Evolutionary conservation across 1,140 invertebrate genomes (phyloP).

Genomic region (Tetragnatha versicolor): DNA sequence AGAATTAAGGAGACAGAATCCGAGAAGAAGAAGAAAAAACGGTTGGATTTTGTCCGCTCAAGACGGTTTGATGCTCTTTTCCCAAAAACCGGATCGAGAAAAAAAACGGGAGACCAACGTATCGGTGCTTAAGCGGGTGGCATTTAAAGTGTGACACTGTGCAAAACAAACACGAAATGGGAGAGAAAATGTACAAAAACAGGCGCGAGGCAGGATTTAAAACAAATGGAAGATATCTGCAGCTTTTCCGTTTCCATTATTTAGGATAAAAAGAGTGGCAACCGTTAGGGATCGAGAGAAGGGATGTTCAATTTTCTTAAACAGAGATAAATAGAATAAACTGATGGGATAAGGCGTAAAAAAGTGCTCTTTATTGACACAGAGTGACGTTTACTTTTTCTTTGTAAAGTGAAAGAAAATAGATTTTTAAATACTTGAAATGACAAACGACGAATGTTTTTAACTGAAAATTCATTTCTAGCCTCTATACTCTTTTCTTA

Average conservation of each 20-base stretch:
- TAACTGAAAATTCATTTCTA: too few relatives aligned
- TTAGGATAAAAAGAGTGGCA: slow-evolving; percentile 12
- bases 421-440: too few relatives aligned
- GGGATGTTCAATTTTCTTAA: slow-evolving; percentile 2
- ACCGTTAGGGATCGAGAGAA: neutral
- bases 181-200: neutral
- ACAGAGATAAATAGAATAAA: slow-evolving; percentile 5
- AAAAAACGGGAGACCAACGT: slow-evolving; percentile 1
- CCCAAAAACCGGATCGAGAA: too few relatives aligned
- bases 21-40: neutral
- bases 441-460: too few relatives aligned
- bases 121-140: slow-evolving; percentile 5
- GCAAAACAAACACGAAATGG: neutral
- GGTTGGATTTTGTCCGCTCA: neutral
- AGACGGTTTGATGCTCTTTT: too few relatives aligned
- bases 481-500: too few relatives aligned
- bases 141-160: slow-evolving; percentile 11
- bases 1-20: neutral
- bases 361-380: slow-evolving; percentile 11
- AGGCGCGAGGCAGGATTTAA: neutral
- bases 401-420: too few relatives aligned
- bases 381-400: too few relatives aligned
- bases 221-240: slow-evolving; percentile 18
- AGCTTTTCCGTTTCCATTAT: slow-evolving; percentile 16
- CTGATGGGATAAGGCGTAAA: neutral